Conservation (phyloP, 2,113 vertebrate species). For the Notechis scutatus region DNA sequence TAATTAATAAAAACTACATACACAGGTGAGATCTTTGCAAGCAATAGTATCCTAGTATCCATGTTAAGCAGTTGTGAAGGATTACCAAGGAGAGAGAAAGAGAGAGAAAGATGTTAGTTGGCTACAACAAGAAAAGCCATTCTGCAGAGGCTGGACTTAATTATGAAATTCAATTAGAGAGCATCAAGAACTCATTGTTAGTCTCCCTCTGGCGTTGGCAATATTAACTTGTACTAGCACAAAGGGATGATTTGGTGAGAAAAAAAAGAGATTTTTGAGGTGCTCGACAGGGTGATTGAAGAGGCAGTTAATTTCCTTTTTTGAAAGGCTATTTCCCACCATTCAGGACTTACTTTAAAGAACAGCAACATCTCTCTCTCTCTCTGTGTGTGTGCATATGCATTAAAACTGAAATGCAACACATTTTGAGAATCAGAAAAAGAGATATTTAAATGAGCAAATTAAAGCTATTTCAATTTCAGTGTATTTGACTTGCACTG, state of each 20-base stretch:
- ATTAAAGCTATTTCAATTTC: not conserved
- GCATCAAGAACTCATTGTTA: constrained; percentile 11
- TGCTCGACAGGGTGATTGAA: not conserved
- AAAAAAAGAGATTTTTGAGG: not conserved
- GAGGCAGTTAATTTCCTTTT: not conserved
- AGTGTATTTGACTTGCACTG: not conserved
- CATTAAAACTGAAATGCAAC: not conserved
- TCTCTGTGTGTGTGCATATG: not conserved
- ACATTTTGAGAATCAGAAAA: not conserved
- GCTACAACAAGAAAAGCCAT: constrained; percentile 6
- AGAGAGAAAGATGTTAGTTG: not conserved
- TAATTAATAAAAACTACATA: not conserved
- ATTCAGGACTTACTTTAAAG: not conserved
- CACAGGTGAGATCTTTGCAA: not conserved
- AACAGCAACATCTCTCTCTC: not conserved
- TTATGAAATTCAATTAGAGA: constrained; percentile 35
- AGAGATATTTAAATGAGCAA: not conserved
- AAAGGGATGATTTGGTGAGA: constrained; percentile 6
- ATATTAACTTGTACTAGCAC: constrained; percentile 4
- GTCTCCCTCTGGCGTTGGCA: constrained; percentile 15
- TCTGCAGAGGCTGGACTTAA: constrained; percentile 14
- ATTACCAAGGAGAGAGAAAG: not conserved
- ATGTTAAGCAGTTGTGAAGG: not conserved
- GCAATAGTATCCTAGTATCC: not conserved
- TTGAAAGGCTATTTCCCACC: not conserved